Conservation (phyloP, 2,797 vertebrate species). For the Echeneis naucrates region DNA sequence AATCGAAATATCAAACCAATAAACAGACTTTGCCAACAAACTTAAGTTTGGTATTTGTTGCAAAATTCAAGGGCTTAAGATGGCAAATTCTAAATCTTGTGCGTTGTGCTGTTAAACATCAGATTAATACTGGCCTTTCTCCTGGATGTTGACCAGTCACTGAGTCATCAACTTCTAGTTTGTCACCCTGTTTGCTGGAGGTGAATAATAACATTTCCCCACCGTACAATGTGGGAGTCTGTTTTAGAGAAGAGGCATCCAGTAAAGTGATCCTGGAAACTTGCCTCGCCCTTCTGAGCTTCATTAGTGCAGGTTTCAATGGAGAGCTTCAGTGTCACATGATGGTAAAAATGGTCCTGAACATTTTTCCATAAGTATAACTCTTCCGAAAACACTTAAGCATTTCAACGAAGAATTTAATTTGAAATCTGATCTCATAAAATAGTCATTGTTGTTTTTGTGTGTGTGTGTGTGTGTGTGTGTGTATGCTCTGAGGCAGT, state of each 20-base stretch:
- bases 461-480: constrained; percentile 40
- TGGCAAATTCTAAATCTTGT: neutral
- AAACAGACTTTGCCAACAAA: neutral
- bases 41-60: neutral
- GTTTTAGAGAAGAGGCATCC: constrained; percentile 5
- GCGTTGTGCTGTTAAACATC: neutral
- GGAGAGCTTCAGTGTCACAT: constrained; percentile 39
- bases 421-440: constrained; percentile 7
- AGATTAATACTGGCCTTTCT: neutral
- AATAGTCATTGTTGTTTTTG: neutral
- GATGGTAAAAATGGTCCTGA: constrained; percentile 26
- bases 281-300: constrained; percentile 52
- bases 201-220: neutral
- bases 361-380: constrained; percentile 30
- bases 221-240: too few relatives aligned
- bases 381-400: constrained; percentile 23
- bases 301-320: constrained; percentile 43
- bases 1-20: neutral
- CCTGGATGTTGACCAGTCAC: neutral
- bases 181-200: neutral
- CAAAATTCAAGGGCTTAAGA: neutral
- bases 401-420: constrained; percentile 3
- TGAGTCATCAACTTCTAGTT: neutral
- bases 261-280: constrained; percentile 23
- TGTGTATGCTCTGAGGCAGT: constrained; percentile 81